These are phyloP conservation scores for Pyrocoelia pectoralis DNA, from an alignment of 2,888 invertebrate genomes.

Conservation along the genomic window DNA sequence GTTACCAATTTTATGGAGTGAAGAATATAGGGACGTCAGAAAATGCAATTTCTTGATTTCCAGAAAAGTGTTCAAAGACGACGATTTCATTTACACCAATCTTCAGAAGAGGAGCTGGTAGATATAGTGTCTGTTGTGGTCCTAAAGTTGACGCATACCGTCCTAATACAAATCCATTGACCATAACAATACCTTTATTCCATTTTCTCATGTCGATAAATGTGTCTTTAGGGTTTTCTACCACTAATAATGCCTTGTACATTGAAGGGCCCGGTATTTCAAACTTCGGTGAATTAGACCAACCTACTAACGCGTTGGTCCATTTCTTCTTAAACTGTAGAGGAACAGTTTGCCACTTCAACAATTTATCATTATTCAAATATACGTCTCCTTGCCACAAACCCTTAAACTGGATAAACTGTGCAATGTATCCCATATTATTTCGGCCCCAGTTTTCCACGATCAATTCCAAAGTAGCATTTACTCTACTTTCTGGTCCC, in stretches of 20 bases:
- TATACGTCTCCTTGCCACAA: slow-evolving; percentile 59
- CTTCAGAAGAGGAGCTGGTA: slow-evolving; percentile 76
- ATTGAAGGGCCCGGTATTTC: slow-evolving; percentile 64
- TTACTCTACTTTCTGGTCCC: slow-evolving; percentile 39
- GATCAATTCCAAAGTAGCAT: slow-evolving; percentile 58
- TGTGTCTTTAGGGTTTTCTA: slow-evolving; percentile 70
- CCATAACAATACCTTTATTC: slow-evolving; percentile 85
- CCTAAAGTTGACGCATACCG: slow-evolving; percentile 82
- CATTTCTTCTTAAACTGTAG: slow-evolving; percentile 60
- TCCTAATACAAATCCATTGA: too few relatives aligned
- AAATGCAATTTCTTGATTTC: too few relatives aligned
- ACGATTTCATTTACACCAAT: slow-evolving; percentile 56
- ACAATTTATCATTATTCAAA: slow-evolving; percentile 56
- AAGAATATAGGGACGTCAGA: too few relatives aligned
- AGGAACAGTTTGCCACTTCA: slow-evolving; percentile 60
- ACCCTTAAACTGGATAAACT: slow-evolving; percentile 59
- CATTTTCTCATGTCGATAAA: slow-evolving; percentile 80
- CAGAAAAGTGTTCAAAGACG: slow-evolving; percentile 51
- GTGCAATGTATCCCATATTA: slow-evolving; percentile 60
- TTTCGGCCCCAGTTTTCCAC: slow-evolving; percentile 85
- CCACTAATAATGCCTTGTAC: slow-evolving; percentile 63
- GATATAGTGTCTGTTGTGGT: slow-evolving; percentile 82
- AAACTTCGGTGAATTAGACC: slow-evolving; percentile 54
- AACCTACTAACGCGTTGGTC: slow-evolving; percentile 53
- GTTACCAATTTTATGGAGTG: too few relatives aligned